phyloP scores from a whole-genome alignment of 2,888 invertebrate genomes.

The Trissoscelio sp. region DNA sequence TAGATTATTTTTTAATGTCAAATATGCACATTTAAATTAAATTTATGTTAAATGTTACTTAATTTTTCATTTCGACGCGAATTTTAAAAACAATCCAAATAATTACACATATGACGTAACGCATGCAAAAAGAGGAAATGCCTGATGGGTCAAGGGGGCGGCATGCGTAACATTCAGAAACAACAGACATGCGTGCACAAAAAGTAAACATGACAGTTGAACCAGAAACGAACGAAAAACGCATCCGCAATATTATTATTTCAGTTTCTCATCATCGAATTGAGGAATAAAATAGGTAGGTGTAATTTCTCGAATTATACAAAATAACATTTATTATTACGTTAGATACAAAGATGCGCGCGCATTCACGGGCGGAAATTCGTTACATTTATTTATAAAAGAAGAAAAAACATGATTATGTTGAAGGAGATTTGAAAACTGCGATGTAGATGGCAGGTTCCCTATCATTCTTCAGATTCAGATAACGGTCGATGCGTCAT shows the following conservation, averaged over 20 bases:
- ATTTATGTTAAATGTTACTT: too few relatives aligned
- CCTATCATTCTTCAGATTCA: too few relatives aligned
- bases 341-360: too few relatives aligned
- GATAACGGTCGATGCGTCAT: slow-evolving; percentile 31
- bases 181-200: not conserved
- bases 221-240: not conserved
- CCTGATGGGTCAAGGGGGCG: not conserved
- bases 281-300: too few relatives aligned
- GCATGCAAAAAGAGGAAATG: slow-evolving; percentile 7
- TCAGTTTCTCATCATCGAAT: not conserved
- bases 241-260: not conserved
- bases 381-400: too few relatives aligned
- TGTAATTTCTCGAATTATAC: too few relatives aligned
- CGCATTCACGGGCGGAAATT: too few relatives aligned
- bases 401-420: too few relatives aligned
- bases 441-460: slow-evolving; percentile 5
- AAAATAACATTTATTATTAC: too few relatives aligned
- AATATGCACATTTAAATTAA: too few relatives aligned
- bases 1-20: too few relatives aligned
- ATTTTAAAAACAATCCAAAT: slow-evolving; percentile 7
- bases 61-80: too few relatives aligned
- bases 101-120: slow-evolving; percentile 4
- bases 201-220: not conserved
- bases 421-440: slow-evolving; percentile 3
- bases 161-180: not conserved